A percentile compares a stretch with the other conserved stretches of the same genome.
These are phyloP conservation scores for Antrozous pallidus DNA, from an alignment of 2,797 vertebrate species.

Conservation along the genomic window DNA sequence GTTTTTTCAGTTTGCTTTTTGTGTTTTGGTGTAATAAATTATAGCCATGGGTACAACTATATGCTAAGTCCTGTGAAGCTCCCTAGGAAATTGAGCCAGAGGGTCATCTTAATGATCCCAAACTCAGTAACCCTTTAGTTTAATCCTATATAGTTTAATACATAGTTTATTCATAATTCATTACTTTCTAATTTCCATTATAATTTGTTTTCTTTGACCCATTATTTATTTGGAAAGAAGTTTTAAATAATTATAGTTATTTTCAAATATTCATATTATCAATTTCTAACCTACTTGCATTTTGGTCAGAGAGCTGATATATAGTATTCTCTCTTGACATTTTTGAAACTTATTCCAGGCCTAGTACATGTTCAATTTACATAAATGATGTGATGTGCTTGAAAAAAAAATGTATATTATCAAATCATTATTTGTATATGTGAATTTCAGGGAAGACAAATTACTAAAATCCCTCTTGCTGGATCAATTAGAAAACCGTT, in stretches of 20 bases:
- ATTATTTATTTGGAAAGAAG: slow-evolving; percentile 8
- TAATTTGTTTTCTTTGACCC: not conserved
- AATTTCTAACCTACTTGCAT: not conserved
- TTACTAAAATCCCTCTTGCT: not conserved
- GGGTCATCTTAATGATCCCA: not conserved
- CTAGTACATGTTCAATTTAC: not conserved
- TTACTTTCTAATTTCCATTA: not conserved
- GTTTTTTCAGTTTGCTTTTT: not conserved
- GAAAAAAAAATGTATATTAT: not conserved
- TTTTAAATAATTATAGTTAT: not conserved
- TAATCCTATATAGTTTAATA: not conserved
- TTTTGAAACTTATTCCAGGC: not conserved
- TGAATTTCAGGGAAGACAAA: not conserved
- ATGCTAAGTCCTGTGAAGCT: not conserved
- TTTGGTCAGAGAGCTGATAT: not conserved
- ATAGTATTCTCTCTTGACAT: not conserved
- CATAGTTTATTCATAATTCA: not conserved
- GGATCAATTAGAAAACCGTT: not conserved
- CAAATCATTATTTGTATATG: not conserved
- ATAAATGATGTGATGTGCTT: not conserved
- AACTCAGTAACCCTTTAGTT: not conserved
- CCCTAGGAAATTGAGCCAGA: not conserved
- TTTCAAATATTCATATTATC: slow-evolving; percentile 23
- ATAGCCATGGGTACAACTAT: not conserved
- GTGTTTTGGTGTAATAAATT: not conserved